Conservation (phyloP, 2,888 invertebrate genomes). For the Serripes groenlandicus region DNA sequence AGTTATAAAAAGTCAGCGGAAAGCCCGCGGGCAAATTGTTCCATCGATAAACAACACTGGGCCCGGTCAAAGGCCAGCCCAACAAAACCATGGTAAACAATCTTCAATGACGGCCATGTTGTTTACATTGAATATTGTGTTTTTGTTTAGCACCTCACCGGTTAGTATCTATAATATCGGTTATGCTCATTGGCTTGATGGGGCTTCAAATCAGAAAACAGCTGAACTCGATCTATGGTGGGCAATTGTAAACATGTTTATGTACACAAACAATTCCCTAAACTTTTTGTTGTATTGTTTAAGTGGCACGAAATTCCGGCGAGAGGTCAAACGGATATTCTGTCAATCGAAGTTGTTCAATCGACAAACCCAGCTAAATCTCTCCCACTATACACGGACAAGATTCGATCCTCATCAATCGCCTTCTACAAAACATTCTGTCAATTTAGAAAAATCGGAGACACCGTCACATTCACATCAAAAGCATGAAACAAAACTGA, state of each 20-base stretch:
- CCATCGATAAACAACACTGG: background rate
- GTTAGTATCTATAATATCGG: constrained; percentile 74
- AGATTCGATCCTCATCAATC: constrained; percentile 17
- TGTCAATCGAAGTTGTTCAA: background rate
- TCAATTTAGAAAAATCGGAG: background rate
- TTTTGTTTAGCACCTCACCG: constrained; percentile 74
- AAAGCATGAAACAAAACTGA: constrained; percentile 16
- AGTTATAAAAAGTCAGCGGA: constrained; percentile 65
- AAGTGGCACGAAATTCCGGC: constrained; percentile 77
- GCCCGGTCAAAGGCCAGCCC: background rate
- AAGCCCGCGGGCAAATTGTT: constrained; percentile 35
- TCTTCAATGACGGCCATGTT: constrained; percentile 78
- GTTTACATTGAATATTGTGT: constrained; percentile 74
- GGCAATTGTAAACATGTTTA: constrained; percentile 75
- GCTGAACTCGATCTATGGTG: constrained; percentile 63
- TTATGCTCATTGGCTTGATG: constrained; percentile 60
- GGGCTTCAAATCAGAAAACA: constrained; percentile 11
- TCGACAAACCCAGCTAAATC: constrained; percentile 2
- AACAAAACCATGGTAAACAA: constrained; percentile 40
- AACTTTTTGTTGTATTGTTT: constrained; percentile 80
- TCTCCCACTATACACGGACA: constrained; percentile 31
- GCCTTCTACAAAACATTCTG: background rate
- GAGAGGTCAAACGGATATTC: constrained; percentile 67
- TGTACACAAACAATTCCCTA: constrained; percentile 79
- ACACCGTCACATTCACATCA: background rate